Percentiles rank a stretch among this genome's conserved stretches.
Evolutionary conservation across 2,888 invertebrate species (phyloP).

Genomic region (Phyllotreta cruciferae): DNA sequence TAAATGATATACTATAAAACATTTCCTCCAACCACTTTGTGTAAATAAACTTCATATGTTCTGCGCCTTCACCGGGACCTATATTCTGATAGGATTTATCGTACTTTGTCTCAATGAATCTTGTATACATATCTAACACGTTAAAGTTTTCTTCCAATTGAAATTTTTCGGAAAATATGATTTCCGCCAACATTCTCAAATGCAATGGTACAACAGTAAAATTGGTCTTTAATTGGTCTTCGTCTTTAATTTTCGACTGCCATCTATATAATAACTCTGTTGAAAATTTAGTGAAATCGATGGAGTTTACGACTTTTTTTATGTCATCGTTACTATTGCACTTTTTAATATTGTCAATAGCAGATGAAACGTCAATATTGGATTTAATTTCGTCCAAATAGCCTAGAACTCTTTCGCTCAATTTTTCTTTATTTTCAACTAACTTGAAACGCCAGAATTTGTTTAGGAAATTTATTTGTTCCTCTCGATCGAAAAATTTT

Average conservation of each 20-base stretch:
- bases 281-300: constrained; percentile 11
- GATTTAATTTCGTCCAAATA: constrained; percentile 3
- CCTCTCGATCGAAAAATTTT: constrained; percentile 21
- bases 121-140: constrained; percentile 18
- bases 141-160: constrained; percentile 5
- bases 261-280: constrained; percentile 1
- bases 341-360: constrained; percentile 1
- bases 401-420: not conserved
- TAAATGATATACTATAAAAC: constrained; percentile 1
- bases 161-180: constrained; percentile 26
- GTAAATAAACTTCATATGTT: constrained; percentile 1
- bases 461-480: constrained; percentile 22
- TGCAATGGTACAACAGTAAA: constrained; percentile 28
- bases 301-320: not conserved
- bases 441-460: constrained; percentile 25
- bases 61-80: constrained; percentile 4
- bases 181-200: constrained; percentile 29
- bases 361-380: not conserved
- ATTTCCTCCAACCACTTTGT: not conserved
- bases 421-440: not conserved
- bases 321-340: not conserved
- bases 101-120: constrained; percentile 25
- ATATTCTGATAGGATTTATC: constrained; percentile 23
- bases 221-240: constrained; percentile 4
- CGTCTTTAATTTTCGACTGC: constrained; percentile 10